These are phyloP conservation scores for Triplophysa bombifrons DNA, from an alignment of 2,797 vertebrate genomes.

Conservation along the genomic window DNA sequence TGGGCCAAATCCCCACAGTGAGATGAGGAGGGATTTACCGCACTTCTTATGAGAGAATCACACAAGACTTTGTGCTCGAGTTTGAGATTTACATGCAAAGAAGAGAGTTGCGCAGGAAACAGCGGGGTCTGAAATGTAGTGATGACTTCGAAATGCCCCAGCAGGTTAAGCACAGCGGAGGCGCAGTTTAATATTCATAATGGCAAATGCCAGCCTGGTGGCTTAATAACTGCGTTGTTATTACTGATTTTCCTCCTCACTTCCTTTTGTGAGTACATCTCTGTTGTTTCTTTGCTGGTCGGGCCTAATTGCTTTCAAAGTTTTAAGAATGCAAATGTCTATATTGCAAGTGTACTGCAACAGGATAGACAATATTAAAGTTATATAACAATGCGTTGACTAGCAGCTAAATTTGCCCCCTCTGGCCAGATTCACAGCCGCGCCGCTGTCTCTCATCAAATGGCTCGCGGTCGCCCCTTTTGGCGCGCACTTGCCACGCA, in stretches of 20 bases:
- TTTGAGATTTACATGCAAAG: conserved; percentile 76
- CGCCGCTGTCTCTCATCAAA: no score
- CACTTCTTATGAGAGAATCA: conserved; percentile 52
- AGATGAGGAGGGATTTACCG: conserved; percentile 49
- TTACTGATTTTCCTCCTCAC: conserved; percentile 36
- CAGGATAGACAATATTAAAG: background rate
- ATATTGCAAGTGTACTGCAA: background rate
- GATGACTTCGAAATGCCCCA: conserved; percentile 69
- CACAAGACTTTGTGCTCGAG: conserved; percentile 65
- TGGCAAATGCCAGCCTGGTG: conserved; percentile 32
- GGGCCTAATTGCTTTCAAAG: conserved; percentile 16
- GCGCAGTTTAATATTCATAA: conserved; percentile 46
- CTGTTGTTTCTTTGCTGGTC: conserved; percentile 28
- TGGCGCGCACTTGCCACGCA: no score
- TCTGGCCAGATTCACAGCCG: background rate
- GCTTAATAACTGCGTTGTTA: conserved; percentile 45
- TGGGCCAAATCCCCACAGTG: conserved; percentile 51
- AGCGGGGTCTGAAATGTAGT: conserved; percentile 76
- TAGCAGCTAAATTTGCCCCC: background rate
- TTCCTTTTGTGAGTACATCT: conserved; percentile 35
- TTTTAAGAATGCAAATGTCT: background rate
- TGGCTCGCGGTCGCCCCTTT: no score
- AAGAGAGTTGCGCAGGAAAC: conserved; percentile 64
- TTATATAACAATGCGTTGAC: background rate
- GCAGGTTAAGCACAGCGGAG: conserved; percentile 54